phyloP scores from a whole-genome alignment of 1,140 invertebrate species.

The Diplogasteroides magnus region DNA sequence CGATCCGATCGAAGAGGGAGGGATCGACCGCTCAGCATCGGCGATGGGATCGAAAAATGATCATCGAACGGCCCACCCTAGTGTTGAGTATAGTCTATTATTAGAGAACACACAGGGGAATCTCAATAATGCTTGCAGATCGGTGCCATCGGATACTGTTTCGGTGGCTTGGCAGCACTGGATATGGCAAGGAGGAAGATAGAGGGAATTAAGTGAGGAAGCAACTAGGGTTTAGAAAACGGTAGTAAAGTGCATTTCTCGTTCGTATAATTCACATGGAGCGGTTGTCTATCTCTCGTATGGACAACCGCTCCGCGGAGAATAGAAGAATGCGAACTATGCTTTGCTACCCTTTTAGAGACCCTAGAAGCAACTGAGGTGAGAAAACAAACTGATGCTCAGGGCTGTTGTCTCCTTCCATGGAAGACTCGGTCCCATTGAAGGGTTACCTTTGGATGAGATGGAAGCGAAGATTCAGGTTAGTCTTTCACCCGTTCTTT shows the following conservation, averaged over 20 bases:
- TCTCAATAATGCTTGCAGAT: conserved; percentile 33
- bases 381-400: conserved; percentile 35
- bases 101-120: conserved; percentile 7
- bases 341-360: no score
- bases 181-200: conserved; percentile 35
- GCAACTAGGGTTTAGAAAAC: no score
- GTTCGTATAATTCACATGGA: no score
- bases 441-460: conserved; percentile 21
- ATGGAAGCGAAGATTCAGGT: conserved; percentile 26
- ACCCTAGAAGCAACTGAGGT: no score
- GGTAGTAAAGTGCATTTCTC: no score
- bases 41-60: conserved; percentile 23
- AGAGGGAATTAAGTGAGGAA: background rate
- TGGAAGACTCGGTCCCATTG: conserved; percentile 41
- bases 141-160: conserved; percentile 47
- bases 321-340: no score
- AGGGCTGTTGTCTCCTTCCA: conserved; percentile 47
- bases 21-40: no score
- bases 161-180: conserved; percentile 47
- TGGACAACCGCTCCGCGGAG: no score
- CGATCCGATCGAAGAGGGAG: no score
- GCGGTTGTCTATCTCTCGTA: no score
- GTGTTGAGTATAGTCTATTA: conserved; percentile 40
- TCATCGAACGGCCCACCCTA: no score
- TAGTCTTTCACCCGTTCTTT: background rate